These are phyloP conservation scores for Lochmaea capreae DNA, from an alignment of 2,888 invertebrate genomes.

Conservation along the genomic window DNA sequence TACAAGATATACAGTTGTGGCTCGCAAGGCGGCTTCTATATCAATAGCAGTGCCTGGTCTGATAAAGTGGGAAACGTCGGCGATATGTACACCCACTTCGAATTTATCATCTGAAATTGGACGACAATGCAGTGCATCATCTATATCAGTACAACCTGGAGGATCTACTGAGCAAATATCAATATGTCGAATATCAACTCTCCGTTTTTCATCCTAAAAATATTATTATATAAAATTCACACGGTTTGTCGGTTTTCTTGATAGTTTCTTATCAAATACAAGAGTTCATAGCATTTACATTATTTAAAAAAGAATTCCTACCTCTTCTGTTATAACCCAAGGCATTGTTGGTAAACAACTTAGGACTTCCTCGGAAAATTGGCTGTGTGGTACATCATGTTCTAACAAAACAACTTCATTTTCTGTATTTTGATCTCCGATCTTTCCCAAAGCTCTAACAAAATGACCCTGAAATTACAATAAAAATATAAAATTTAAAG, in stretches of 20 bases:
- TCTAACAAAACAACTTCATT: slow-evolving; percentile 96
- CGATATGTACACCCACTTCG: slow-evolving; percentile 97
- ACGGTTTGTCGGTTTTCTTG: neutral
- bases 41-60: slow-evolving; percentile 93
- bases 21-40: slow-evolving; percentile 90
- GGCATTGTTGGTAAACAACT: slow-evolving; percentile 90
- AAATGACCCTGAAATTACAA: slow-evolving; percentile 81
- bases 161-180: slow-evolving; percentile 97
- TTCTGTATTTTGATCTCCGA: slow-evolving; percentile 95
- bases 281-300: too few species aligned
- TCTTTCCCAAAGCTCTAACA: slow-evolving; percentile 89
- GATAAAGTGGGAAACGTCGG: slow-evolving; percentile 98
- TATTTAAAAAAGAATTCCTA: slow-evolving; percentile 57
- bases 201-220: slow-evolving; percentile 77
- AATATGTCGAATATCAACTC: slow-evolving; percentile 86
- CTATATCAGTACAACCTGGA: slow-evolving; percentile 98
- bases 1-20: slow-evolving; percentile 96
- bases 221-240: too few species aligned
- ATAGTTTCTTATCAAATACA: neutral
- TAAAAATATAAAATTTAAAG: neutral
- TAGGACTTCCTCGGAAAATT: slow-evolving; percentile 94
- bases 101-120: slow-evolving; percentile 77
- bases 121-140: slow-evolving; percentile 95
- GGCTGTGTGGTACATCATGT: slow-evolving; percentile 96
- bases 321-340: slow-evolving; percentile 89